phyloP scores from a whole-genome alignment of 2,888 invertebrate species.

The Digitonthophagus gazella region DNA sequence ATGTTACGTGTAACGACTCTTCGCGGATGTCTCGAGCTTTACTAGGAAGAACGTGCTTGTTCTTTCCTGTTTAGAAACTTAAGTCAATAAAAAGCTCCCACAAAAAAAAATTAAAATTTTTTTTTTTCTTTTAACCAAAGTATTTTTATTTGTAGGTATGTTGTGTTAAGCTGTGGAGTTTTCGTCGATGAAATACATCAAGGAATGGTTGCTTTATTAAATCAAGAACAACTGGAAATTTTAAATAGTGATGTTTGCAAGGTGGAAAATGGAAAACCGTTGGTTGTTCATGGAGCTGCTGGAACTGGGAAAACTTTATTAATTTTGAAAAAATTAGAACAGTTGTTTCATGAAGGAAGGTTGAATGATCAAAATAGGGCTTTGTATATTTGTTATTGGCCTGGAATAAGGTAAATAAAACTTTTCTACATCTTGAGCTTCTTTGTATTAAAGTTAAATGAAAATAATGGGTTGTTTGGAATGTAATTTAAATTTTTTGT shows the following conservation, averaged over 20 bases:
- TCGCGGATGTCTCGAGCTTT: not conserved
- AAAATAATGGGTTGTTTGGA: not conserved
- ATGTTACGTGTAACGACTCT: not conserved
- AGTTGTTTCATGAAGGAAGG: slow-evolving; percentile 40
- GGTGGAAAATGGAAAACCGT: slow-evolving; percentile 35
- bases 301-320: slow-evolving; percentile 49
- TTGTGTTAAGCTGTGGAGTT: slow-evolving; percentile 46
- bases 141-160: slow-evolving; percentile 38
- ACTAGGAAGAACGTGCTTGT: not conserved
- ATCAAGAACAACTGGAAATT: slow-evolving; percentile 44
- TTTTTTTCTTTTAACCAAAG: no score
- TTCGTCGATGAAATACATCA: slow-evolving; percentile 46
- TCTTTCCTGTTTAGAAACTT: no score
- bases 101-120: no score
- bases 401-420: slow-evolving; percentile 43
- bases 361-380: slow-evolving; percentile 44
- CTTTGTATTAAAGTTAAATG: no score
- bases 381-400: slow-evolving; percentile 48
- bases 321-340: slow-evolving; percentile 45
- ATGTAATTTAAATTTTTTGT: not conserved
- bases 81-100: no score
- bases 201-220: slow-evolving; percentile 45
- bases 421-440: no score
- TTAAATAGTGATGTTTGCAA: slow-evolving; percentile 37
- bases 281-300: slow-evolving; percentile 48